These are phyloP conservation scores for Operophtera brumata DNA, from an alignment of 2,888 invertebrate species.

Conservation along the genomic window DNA sequence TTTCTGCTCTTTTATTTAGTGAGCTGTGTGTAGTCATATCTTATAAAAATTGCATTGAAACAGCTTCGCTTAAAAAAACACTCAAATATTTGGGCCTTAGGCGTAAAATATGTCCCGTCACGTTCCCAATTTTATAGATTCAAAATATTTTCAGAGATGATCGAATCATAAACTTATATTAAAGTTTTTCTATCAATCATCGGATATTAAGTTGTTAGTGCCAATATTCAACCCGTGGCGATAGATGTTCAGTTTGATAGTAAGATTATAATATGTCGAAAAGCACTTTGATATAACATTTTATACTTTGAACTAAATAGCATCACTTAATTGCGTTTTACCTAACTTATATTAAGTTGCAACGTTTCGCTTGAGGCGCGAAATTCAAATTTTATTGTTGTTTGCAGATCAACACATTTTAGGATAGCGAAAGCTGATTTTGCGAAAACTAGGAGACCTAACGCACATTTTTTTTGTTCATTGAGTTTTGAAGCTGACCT, in stretches of 20 bases:
- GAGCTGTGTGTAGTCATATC: slow-evolving; percentile 27
- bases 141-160: slow-evolving; percentile 17
- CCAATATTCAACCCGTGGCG: slow-evolving; percentile 2
- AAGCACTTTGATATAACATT: no score
- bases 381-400: no score
- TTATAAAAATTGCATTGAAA: slow-evolving; percentile 42
- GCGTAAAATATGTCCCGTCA: slow-evolving; percentile 29
- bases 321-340: no score
- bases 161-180: slow-evolving; percentile 19
- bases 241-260: background rate
- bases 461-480: no score
- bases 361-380: no score
- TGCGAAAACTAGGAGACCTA: no score
- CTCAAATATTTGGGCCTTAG: slow-evolving; percentile 32
- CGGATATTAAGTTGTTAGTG: slow-evolving; percentile 7
- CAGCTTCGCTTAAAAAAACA: slow-evolving; percentile 38
- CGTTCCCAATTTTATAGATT: slow-evolving; percentile 17
- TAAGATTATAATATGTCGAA: background rate
- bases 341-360: no score
- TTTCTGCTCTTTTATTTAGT: background rate
- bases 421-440: no score
- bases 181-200: slow-evolving; percentile 24
- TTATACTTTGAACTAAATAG: no score
- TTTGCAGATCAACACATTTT: no score
- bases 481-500: no score